phyloP scores from a whole-genome alignment of 2,888 invertebrate species.

The Torymus aiolomorphi region DNA sequence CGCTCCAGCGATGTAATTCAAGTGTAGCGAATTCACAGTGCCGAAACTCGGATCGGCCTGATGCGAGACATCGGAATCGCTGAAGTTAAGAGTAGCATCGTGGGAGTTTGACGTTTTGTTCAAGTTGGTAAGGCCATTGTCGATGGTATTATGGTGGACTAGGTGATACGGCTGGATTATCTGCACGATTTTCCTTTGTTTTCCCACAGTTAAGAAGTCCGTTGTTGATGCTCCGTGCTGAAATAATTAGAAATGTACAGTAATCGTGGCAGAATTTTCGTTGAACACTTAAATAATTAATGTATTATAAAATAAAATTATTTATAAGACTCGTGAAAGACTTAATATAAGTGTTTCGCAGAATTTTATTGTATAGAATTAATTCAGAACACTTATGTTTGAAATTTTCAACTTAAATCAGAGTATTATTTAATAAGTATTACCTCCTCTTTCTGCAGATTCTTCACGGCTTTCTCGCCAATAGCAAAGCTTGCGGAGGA shows the following conservation, averaged over 20 bases:
- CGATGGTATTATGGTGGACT: constrained; percentile 3
- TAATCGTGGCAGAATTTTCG: no score
- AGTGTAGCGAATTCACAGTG: constrained; percentile 37
- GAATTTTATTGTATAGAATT: no score
- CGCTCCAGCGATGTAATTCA: constrained; percentile 54
- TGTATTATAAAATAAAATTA: neutral
- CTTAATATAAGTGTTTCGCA: neutral
- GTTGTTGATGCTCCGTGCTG: neutral
- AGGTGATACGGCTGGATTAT: constrained; percentile 59
- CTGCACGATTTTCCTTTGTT: constrained; percentile 49
- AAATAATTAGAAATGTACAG: neutral
- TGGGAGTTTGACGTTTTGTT: neutral
- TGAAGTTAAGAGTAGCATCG: constrained; percentile 38
- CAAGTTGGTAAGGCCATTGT: neutral
- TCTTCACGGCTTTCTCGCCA: constrained; percentile 78
- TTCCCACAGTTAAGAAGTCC: constrained; percentile 8
- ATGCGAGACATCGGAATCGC: constrained; percentile 39
- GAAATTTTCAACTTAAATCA: neutral
- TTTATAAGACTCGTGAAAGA: neutral
- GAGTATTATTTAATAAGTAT: constrained; percentile 55
- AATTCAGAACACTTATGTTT: neutral
- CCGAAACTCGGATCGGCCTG: neutral
- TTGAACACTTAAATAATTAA: no score
- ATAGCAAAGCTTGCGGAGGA: constrained; percentile 78
- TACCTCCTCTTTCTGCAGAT: constrained; percentile 69